Evolutionary conservation across 2,797 vertebrate genomes (phyloP).

Genomic region (Podarcis siculus): DNA sequence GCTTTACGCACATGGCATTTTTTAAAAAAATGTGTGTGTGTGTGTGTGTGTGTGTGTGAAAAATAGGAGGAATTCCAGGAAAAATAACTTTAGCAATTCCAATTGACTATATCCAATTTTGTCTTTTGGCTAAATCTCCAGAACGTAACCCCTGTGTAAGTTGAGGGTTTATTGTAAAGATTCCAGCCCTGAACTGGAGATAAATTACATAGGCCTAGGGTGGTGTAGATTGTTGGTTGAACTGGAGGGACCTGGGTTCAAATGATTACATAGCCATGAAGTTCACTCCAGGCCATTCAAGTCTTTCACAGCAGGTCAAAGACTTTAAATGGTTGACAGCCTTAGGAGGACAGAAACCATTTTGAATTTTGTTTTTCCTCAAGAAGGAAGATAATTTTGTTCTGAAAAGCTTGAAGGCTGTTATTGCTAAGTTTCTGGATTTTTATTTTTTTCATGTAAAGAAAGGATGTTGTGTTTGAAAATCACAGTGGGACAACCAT

Average conservation of each 20-base stretch:
- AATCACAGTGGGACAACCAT: not conserved
- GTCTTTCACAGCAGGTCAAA: not conserved
- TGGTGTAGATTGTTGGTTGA: too few relatives aligned
- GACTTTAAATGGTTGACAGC: not conserved
- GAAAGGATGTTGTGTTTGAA: not conserved
- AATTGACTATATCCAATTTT: too few relatives aligned
- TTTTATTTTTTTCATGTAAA: not conserved
- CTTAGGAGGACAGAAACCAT: not conserved
- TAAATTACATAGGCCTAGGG: not conserved
- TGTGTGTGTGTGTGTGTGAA: too few relatives aligned
- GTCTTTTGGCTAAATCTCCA: too few relatives aligned
- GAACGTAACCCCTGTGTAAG: too few relatives aligned
- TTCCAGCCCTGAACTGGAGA: not conserved
- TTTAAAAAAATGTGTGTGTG: too few relatives aligned
- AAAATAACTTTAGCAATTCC: too few relatives aligned
- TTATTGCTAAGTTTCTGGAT: not conserved
- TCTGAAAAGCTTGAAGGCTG: not conserved
- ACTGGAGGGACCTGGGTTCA: too few relatives aligned
- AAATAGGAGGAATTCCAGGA: too few relatives aligned
- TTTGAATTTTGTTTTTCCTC: not conserved
- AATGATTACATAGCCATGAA: not conserved
- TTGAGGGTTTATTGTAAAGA: too few relatives aligned
- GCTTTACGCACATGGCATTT: too few relatives aligned
- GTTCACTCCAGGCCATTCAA: not conserved
- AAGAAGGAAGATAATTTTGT: not conserved